A percentile compares a stretch with the other conserved stretches of the same genome.
These are phyloP conservation scores for Sinopyrophorus schimmeli DNA, from an alignment of 2,888 invertebrate species.

Conservation along the genomic window DNA sequence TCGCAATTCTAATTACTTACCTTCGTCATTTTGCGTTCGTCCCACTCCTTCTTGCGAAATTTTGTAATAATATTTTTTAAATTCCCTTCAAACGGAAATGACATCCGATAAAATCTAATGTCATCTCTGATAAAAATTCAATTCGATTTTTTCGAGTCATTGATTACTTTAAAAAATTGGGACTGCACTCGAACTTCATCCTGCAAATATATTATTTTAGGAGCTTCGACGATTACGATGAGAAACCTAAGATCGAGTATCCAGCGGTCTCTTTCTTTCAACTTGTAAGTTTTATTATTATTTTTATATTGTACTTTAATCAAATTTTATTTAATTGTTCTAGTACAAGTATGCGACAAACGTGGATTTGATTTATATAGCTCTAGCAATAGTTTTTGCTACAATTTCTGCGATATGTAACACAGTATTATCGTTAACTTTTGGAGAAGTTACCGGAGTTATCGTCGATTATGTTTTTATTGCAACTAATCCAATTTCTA, in stretches of 20 bases:
- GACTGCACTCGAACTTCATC: no score
- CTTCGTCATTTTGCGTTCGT: no score
- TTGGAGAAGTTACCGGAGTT: slow-evolving; percentile 66
- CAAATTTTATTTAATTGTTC: slow-evolving; percentile 7
- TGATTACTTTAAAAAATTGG: no score
- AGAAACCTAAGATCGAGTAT: slow-evolving; percentile 23
- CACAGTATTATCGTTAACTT: slow-evolving; percentile 69
- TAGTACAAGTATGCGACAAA: slow-evolving; percentile 13
- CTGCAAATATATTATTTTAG: no score
- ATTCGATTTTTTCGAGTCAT: no score
- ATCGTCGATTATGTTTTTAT: slow-evolving; percentile 57
- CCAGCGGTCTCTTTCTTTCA: slow-evolving; percentile 37
- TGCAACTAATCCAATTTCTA: not conserved
- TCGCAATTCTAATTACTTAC: no score
- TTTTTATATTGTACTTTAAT: not conserved
- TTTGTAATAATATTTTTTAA: no score
- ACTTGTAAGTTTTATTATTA: slow-evolving; percentile 34
- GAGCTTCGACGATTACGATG: slow-evolving; percentile 2
- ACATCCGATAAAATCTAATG: no score
- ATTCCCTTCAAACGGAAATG: no score
- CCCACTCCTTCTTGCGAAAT: no score
- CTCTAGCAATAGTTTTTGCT: slow-evolving; percentile 8
- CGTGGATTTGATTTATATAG: slow-evolving; percentile 9
- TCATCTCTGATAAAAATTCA: no score
- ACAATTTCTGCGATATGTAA: slow-evolving; percentile 64